Evolutionary conservation across 2,888 invertebrate species (phyloP), one percentile per base, ranked within the genome.

Genomic region (Gryllus longicercus): DNA sequence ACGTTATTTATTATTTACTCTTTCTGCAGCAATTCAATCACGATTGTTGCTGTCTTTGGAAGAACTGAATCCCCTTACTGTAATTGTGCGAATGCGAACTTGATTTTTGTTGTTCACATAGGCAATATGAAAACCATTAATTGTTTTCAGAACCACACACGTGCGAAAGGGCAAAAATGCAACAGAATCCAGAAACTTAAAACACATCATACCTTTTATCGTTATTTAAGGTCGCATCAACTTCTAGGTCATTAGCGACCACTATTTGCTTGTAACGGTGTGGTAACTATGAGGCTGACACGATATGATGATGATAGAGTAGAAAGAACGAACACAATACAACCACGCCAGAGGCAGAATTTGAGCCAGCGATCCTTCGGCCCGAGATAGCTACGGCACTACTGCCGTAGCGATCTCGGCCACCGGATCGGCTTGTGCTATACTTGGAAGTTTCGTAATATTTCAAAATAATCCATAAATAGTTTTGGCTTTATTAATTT

Each of bases 41-140:
- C 86, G 91, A 76, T 90, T 91, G 90, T 84, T 92, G 83, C 89
- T 91, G 50, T 91, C 91, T 2, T 90, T 92, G 84, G 90, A 91
- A 84, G 88, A 90, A 80, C 85, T 92, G 79, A 87, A 89, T 82
- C 91, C 91, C 63, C 85, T 91, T 76, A 89, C 90, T 49, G 89
- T 90, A 2, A 86, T 88, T 77, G 90, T 91, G 21, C 85, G 85
- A 63, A 85, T 85, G 10, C 85, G 85, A 51, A 83, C 84, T 92
- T 23, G 91, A 92, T 86, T 90, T 90, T 91, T 50, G 91, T 92
- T n/a, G 91, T n/a, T n/a, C 91, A 92, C 84, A 91, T 91, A 18
- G 92, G 92, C 76, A 91, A 91, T 84, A 92, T 91, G 2, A 92
- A 92, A 84, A 91, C 91, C 11, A 92, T 92, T 84, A 92, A 91